Base-by-base conservation (phyloP, 2,113 vertebrate species). In the Tiliqua scincoides region DNA sequence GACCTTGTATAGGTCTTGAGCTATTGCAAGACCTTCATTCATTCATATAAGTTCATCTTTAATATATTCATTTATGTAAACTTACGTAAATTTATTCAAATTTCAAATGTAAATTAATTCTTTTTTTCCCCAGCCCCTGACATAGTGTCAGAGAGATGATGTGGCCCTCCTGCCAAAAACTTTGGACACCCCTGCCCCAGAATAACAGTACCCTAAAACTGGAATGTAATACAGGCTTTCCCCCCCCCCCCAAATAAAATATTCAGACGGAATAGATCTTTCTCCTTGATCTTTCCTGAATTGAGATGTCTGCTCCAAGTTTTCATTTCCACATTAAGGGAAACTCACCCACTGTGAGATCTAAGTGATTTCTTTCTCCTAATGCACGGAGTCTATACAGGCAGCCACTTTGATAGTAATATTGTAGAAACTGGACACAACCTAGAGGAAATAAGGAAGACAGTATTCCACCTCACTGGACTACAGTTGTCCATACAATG, bases 381-480 rank as follows among this genome's bases (percentile, higher is more conserved):
- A 99, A 89, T 70, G 99, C 98, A 43, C 98, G 97, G 61, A 99
- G 97, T 84, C 99, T 92, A 57, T 99, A 99, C 61, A 99, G 97
- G 92, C 98, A 99, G 87, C 99, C 99, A 35, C 98, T 98, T 95
- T 99, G 99, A 93, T 99, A 99, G 89, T 99, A 99, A 95, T 99
- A 99, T 88, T 99, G 99, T 37, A 99, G 96, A 96, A 99, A 99
- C 95, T 99, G 99, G 79, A 99, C 97, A 17, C 98, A 99, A 92
- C 98, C 98, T 99, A 91, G 43, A 95, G 86, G 57, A 89, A 4
- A 40, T 71, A 52, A 70, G 27, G 35, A 17, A 59, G 18, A 35
- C 48, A 2, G 32, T 76, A 88, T 59, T 43, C 21, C 27, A 65
- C 82, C 35, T 32, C n/a, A 40, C 6, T 0, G n/a, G 7, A 14